Base-by-base conservation (phyloP, 2,888 invertebrate genomes). In the Epicampocera succincta region DNA sequence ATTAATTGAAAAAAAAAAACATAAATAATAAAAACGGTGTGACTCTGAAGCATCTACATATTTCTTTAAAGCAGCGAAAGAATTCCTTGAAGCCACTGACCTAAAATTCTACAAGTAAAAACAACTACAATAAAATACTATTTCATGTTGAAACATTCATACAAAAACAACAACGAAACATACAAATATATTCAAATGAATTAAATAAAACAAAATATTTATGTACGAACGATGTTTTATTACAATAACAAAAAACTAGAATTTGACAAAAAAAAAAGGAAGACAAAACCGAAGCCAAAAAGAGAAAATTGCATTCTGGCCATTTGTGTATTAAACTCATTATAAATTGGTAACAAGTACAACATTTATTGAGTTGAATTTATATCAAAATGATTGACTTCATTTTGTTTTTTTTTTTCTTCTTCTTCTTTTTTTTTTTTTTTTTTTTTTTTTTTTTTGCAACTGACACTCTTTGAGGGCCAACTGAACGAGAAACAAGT, bases 331-430 rank as follows among this genome's bases (percentile, higher is more conserved):
- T 82, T 78, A 71, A 82, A 78, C 82, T 82, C 77, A 82, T 78
- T 78, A 82, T 74, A 78, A 82, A 78, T 78, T 82, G 78, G 78
- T 78, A 82, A 75, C 82, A 82, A 82, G 82, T 78, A 71, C 65
- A 66, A 56, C 77, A 82, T 82, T 82, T 74, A 74, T 82, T 78
- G 60, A 75, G 69, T 78, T 78, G 78, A 82, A 82, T 74, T 60
- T 48, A 71, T 74, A 78, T 78, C 68, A 65, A 77, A 82, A 71
- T 82, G 74, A 82, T 82, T 78, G 82, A 71, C 78, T 74, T 68
- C 29, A 50, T 68, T 73, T n/a, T n/a, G n/a, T n/a, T n/a, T n/a
- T n/a, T n/a, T n/a, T n/a, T n/a, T n/a, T n/a, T n/a, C n/a, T n/a
- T n/a, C n/a, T n/a, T n/a, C n/a, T n/a, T n/a, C n/a, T n/a, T n/a